Evolutionary conservation across 1,140 invertebrate species (phyloP).

Genomic region (Neodiprion lecontei): DNA sequence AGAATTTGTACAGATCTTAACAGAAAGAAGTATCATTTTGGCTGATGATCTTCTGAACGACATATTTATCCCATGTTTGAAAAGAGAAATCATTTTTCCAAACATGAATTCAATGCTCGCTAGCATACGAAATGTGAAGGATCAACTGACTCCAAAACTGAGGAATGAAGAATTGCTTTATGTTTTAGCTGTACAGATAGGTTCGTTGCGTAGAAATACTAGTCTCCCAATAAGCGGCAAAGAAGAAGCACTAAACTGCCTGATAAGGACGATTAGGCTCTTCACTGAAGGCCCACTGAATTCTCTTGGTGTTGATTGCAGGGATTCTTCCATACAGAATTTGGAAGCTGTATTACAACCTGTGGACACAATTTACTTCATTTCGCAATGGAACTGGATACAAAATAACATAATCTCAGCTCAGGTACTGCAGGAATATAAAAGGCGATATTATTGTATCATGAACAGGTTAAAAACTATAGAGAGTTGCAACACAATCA

Average conservation of each 20-base stretch:
- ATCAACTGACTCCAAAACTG: constrained; percentile 16
- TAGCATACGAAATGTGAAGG: constrained; percentile 24
- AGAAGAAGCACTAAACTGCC: constrained; percentile 27
- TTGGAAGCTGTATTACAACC: constrained; percentile 38
- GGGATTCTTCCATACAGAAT: not conserved
- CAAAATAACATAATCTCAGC: constrained; percentile 20
- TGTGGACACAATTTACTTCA: constrained; percentile 41
- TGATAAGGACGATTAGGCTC: constrained; percentile 26
- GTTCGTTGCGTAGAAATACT: constrained; percentile 26
- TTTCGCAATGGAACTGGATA: constrained; percentile 19
- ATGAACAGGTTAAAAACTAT: constrained; percentile 25
- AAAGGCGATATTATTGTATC: constrained; percentile 37
- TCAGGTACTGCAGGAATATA: constrained; percentile 43
- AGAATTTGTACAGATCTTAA: constrained; percentile 29
- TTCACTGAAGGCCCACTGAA: constrained; percentile 13
- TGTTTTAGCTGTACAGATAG: constrained; percentile 33
- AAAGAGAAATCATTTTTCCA: constrained; percentile 21
- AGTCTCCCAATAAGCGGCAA: constrained; percentile 26
- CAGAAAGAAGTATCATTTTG: constrained; percentile 26
- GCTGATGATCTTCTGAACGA: constrained; percentile 41
- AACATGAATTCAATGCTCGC: constrained; percentile 31
- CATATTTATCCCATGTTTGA: constrained; percentile 43
- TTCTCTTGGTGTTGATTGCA: not conserved
- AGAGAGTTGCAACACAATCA: too few species aligned
- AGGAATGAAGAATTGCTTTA: constrained; percentile 22